Conservation (phyloP, 2,888 invertebrate species). For the Cataglyphis altisquamis region DNA sequence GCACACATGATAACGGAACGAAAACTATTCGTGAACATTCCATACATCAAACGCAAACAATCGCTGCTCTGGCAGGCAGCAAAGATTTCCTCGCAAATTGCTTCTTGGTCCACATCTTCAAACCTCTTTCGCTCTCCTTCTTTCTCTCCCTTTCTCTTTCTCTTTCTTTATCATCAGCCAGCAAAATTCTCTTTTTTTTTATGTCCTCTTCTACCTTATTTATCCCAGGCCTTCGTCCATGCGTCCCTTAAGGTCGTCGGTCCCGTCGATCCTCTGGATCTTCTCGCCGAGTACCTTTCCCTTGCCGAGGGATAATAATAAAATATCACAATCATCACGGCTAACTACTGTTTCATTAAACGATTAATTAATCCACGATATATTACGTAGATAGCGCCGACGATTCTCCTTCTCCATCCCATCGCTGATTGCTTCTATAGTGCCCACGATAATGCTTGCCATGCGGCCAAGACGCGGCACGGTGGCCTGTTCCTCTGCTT, state of each 20-base stretch:
- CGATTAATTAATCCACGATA: constrained; percentile 85
- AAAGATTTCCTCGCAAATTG: constrained; percentile 80
- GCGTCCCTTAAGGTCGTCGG: constrained; percentile 57
- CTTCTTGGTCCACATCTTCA: constrained; percentile 69
- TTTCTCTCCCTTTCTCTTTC: constrained; percentile 42
- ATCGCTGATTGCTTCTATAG: constrained; percentile 62
- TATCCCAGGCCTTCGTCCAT: constrained; percentile 53
- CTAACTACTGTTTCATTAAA: constrained; percentile 85
- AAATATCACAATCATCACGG: constrained; percentile 84
- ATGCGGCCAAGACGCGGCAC: constrained; percentile 50
- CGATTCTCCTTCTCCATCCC: constrained; percentile 56
- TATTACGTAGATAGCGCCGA: constrained; percentile 81
- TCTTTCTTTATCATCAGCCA: constrained; percentile 51
- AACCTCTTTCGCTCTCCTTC: constrained; percentile 33
- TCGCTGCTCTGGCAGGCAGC: constrained; percentile 64
- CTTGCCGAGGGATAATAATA: constrained; percentile 79
- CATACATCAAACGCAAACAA: constrained; percentile 68
- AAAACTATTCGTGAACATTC: constrained; percentile 69
- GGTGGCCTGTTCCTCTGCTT: constrained; percentile 29
- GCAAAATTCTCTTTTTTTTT: constrained; percentile 39
- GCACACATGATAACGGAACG: constrained; percentile 64
- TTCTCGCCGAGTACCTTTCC: constrained; percentile 49
- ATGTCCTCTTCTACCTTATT: constrained; percentile 52
- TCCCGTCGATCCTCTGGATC: constrained; percentile 59
- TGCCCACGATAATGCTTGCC: constrained; percentile 63